Base-by-base conservation (phyloP, 2,113 vertebrate genomes). In the Bettongia penicillata region DNA sequence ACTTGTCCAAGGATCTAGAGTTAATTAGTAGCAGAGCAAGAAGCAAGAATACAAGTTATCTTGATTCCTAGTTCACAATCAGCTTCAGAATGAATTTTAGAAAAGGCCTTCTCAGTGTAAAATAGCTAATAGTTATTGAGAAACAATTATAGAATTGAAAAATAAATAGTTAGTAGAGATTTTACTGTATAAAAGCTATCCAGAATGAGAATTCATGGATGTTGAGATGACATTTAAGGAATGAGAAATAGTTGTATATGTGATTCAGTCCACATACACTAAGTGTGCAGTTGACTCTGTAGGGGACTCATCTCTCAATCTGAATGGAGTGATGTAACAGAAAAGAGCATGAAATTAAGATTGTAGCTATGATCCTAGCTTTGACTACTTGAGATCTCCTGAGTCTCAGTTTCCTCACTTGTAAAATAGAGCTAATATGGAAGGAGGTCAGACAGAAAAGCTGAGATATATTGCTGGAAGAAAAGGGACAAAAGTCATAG, bases 321-420 rank as follows among this genome's bases (percentile, higher is more conserved):
- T 93, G 51, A 12, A 95, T 57, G 51, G 94, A 91, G 9, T 31
- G 0, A 0, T 50, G 94, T 28, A 94, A 93, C 25, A 94, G 91
- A 90, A 43, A 93, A 92, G 92, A 31, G 47, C 90, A 94, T 16
- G 25, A 77, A 77, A 3, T 91, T 93, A 49, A 94, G 37, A 91
- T 23, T 84, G 11, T 8, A 53, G 1, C 16, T 49, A 24, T 92
- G 57, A 28, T 93, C 68, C 7, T 48, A 43, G 90, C 47, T 94
- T 61, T 8, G 47, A 77, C 0, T 26, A 90, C 37, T 3, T 68
- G 7, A 90, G 37, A 92, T 92, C 94, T 94, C 93, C 94, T 94
- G 91, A 95, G 31, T 90, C 22, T 25, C 24, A 90, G 47, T 31
- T 43, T 84, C 37, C 68, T 49, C 31, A 94, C 28, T 55, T 94